A percentile compares a stretch with the other conserved stretches of the same genome.
These are phyloP conservation scores for Rhopalosiphum maidis DNA, from an alignment of 1,140 invertebrate genomes.

Conservation along the genomic window DNA sequence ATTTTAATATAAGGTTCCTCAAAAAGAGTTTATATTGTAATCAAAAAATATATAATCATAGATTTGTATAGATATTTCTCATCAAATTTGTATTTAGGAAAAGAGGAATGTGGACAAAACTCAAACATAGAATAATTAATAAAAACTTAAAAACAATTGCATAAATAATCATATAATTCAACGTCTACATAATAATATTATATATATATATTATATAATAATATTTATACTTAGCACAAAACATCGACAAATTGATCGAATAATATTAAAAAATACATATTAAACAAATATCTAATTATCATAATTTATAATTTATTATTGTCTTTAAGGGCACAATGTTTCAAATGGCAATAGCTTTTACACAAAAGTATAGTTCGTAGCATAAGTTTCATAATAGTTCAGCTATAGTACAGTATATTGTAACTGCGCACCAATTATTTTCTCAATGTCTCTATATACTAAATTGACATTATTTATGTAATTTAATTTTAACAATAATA, in stretches of 20 bases:
- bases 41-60: no score
- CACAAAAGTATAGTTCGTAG: conserved; percentile 30
- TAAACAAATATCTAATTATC: conserved; percentile 54
- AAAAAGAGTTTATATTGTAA: no score
- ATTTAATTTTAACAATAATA: conserved; percentile 38
- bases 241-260: conserved; percentile 50
- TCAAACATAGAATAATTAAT: background rate
- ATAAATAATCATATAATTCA: conserved; percentile 57
- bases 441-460: background rate
- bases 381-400: conserved; percentile 25
- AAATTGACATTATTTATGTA: conserved; percentile 40
- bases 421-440: conserved; percentile 34
- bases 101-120: background rate
- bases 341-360: conserved; percentile 47
- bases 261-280: conserved; percentile 50
- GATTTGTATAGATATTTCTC: no score
- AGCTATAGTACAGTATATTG: conserved; percentile 21
- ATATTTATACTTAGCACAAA: conserved; percentile 48
- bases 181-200: conserved; percentile 47
- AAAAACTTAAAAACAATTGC: conserved; percentile 39
- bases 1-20: no score
- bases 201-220: conserved; percentile 34
- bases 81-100: background rate
- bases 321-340: conserved; percentile 58
- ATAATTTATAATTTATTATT: conserved; percentile 55